Percentiles rank a stretch among this genome's conserved stretches.
phyloP scores from a whole-genome alignment of 2,113 vertebrate genomes.

The Solenodon paradoxus region DNA sequence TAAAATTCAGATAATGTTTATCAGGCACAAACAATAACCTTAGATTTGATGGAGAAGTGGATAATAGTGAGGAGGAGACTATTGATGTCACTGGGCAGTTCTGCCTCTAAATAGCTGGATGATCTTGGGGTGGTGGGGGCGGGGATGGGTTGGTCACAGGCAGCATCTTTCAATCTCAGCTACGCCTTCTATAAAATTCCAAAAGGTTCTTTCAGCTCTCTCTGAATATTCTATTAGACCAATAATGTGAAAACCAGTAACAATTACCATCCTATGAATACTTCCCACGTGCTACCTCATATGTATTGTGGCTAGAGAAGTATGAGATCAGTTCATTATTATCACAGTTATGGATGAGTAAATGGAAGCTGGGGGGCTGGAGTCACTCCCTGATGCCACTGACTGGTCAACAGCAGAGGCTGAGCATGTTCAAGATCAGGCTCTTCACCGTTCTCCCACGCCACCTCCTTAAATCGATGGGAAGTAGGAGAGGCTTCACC shows the following conservation, averaged over 20 bases:
- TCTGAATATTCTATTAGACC: background rate
- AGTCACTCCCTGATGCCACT: background rate
- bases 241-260: background rate
- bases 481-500: background rate
- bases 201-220: background rate
- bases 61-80: accelerated
- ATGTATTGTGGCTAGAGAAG: too few relatives aligned
- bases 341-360: background rate
- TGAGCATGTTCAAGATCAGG: accelerated
- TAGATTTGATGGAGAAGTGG: background rate
- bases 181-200: background rate
- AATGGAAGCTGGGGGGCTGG: background rate
- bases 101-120: background rate
- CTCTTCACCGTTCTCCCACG: accelerated
- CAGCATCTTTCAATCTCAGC: background rate
- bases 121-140: background rate
- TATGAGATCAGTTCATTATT: too few relatives aligned
- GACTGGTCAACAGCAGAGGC: background rate
- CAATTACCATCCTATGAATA: background rate
- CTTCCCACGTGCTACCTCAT: background rate
- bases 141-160: too few relatives aligned
- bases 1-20: background rate
- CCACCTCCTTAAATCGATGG: background rate
- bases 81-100: background rate
- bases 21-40: background rate